These are phyloP conservation scores for Lethenteron camtschaticum DNA, from an alignment of 2,113 vertebrate species.

Conservation along the genomic window DNA sequence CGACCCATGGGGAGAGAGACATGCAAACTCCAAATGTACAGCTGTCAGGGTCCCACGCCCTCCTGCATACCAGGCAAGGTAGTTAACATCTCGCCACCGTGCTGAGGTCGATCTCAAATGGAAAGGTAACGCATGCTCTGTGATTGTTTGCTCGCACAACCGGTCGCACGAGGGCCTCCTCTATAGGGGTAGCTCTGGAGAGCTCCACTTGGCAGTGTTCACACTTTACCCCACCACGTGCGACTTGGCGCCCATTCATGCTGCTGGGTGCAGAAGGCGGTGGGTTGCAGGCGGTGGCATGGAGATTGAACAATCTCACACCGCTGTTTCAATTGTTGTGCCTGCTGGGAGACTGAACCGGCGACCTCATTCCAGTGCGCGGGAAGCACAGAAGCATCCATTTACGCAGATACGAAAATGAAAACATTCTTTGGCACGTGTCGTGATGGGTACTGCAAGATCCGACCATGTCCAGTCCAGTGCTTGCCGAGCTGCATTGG, in stretches of 20 bases:
- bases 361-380: background rate
- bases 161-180: too few relatives aligned
- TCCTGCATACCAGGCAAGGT: too few relatives aligned
- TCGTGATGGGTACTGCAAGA: background rate
- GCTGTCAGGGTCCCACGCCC: too few relatives aligned
- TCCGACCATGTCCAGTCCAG: background rate
- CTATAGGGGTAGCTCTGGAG: too few relatives aligned
- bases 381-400: background rate
- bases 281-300: background rate
- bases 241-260: background rate
- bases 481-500: background rate
- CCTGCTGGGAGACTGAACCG: background rate
- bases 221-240: background rate
- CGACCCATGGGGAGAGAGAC: too few relatives aligned
- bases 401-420: background rate
- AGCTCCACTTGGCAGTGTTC: too few relatives aligned
- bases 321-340: background rate
- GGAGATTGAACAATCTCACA: background rate
- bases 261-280: background rate
- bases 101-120: too few relatives aligned
- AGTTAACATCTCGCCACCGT: too few relatives aligned
- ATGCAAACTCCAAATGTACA: too few relatives aligned
- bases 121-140: too few relatives aligned
- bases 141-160: too few relatives aligned
- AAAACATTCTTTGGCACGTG: background rate